Evolutionary conservation across 2,797 vertebrate genomes (phyloP), one percentile per base, ranked within the genome.

Genomic region (Lerista edwardsae): DNA sequence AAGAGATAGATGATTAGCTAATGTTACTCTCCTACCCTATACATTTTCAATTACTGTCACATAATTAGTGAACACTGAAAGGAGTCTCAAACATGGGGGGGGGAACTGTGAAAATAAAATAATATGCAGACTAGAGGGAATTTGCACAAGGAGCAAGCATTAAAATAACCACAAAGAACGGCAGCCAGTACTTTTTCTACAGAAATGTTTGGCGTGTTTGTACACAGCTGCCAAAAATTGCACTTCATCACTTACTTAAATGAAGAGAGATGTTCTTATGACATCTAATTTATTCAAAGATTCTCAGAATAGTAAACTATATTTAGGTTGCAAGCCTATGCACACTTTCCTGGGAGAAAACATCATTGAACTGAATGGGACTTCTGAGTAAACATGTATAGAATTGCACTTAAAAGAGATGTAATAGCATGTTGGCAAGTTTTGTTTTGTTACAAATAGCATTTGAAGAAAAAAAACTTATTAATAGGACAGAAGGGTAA

Each of bases 241-340:
- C 91, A 93, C 86, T 91, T 95, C 89, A 91, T 93, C 82, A 92
- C 92, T 94, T 94, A 93, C 91, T 92, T 71, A 68, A 91, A 89
- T 90, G 91, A 87, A 83, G 73, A 90, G 68, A 92, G 86, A 88
- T 88, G 91, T 86, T 94, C 72, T 89, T 85, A 91, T 92, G 90
- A 88, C 83, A 94, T 94, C 88, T 87, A 90, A 88, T 79, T 80
- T 88, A 91, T 88, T 92, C 55, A 84, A 78, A 75, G 75, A 83
- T 90, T 93, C 67, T 91, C 90, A 80, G 90, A 92, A 85, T 67
- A 85, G 55, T 75, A 86, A 80, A 89, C 55, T 88, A 82, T 64
- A 88, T 81, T 89, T 92, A 87, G 47, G 47, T 10, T 47, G 47
- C 47, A 47, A 47, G 51, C 15, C 51, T 55, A 55, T 55, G 51